These are phyloP conservation scores for Chiloscyllium punctatum DNA, from an alignment of 2,797 vertebrate genomes.

Conservation along the genomic window DNA sequence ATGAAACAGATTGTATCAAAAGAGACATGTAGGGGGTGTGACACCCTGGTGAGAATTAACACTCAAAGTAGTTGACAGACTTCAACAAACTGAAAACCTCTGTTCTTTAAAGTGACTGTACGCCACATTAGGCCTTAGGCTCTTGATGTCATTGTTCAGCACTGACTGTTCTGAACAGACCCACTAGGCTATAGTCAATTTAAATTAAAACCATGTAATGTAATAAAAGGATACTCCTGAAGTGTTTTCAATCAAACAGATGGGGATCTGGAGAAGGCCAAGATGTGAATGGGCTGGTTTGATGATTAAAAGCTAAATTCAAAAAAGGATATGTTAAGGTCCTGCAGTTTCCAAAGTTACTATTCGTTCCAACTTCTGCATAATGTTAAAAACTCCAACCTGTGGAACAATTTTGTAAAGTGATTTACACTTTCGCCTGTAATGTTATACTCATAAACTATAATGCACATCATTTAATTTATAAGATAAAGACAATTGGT, in stretches of 20 bases:
- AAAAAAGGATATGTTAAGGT: conserved; percentile 19
- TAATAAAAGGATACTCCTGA: conserved; percentile 89
- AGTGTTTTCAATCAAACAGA: conserved; percentile 89
- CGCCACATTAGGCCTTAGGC: conserved; percentile 75
- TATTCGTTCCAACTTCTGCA: not conserved
- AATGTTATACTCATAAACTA: not conserved
- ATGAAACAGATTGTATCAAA: conserved; percentile 96
- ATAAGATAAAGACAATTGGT: not conserved
- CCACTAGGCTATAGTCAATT: conserved; percentile 82
- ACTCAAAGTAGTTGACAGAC: conserved; percentile 99
- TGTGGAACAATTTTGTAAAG: not conserved
- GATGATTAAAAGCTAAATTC: conserved; percentile 33
- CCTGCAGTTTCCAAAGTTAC: not conserved
- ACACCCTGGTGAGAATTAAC: conserved; percentile 90
- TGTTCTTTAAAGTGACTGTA: conserved; percentile 82
- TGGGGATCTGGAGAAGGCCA: conserved; percentile 41
- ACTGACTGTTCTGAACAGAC: conserved; percentile 81
- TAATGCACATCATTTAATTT: not conserved
- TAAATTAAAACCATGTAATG: conserved; percentile 84
- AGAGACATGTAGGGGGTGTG: conserved; percentile 75
- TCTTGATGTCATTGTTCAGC: conserved; percentile 84
- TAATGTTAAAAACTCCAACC: not conserved
- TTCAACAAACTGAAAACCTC: conserved; percentile 91
- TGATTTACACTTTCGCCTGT: not conserved
- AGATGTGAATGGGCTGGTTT: conserved; percentile 34